A percentile compares a stretch with the other conserved stretches of the same genome.
phyloP scores from a whole-genome alignment of 2,797 vertebrate genomes.

The Crocidura indochinensis region DNA sequence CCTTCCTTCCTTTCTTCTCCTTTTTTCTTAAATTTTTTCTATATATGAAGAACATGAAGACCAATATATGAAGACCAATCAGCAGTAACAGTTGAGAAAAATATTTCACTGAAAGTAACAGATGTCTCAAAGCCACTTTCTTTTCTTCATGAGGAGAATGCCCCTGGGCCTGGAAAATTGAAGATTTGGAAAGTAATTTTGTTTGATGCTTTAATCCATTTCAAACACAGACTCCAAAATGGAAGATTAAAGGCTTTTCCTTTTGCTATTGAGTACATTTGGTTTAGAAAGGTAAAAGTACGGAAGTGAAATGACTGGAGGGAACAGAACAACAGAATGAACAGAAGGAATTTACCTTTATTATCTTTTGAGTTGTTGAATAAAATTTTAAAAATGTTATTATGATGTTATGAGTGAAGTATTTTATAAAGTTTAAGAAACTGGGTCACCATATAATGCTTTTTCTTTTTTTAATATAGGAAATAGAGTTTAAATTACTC shows the following conservation, averaged over 20 bases:
- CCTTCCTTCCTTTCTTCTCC: too few species aligned
- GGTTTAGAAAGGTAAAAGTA: conserved; percentile 51
- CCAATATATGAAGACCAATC: conserved; percentile 20
- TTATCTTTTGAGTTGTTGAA: not conserved
- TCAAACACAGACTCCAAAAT: conserved; percentile 68
- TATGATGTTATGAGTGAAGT: not conserved
- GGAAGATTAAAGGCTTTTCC: conserved; percentile 76
- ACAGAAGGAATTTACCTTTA: not conserved
- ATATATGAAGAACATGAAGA: not conserved
- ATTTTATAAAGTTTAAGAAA: conserved; percentile 25
- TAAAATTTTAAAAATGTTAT: not conserved
- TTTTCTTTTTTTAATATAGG: conserved; percentile 34
- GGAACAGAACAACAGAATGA: conserved; percentile 12
- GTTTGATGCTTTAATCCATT: conserved; percentile 79
- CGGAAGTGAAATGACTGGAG: not conserved
- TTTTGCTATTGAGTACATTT: conserved; percentile 64
- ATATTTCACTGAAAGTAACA: conserved; percentile 55
- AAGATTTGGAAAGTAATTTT: conserved; percentile 73
- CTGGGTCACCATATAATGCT: not conserved
- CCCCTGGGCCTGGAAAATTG: conserved; percentile 69
- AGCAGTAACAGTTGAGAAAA: conserved; percentile 13
- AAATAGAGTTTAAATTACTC: conserved; percentile 8
- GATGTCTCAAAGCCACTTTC: conserved; percentile 72
- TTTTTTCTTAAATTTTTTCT: not conserved
- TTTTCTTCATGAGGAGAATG: conserved; percentile 50